Evolutionary conservation across 2,888 invertebrate genomes (phyloP), one percentile per base, ranked within the genome.

Genomic region (Zaprionus lineosus): DNA sequence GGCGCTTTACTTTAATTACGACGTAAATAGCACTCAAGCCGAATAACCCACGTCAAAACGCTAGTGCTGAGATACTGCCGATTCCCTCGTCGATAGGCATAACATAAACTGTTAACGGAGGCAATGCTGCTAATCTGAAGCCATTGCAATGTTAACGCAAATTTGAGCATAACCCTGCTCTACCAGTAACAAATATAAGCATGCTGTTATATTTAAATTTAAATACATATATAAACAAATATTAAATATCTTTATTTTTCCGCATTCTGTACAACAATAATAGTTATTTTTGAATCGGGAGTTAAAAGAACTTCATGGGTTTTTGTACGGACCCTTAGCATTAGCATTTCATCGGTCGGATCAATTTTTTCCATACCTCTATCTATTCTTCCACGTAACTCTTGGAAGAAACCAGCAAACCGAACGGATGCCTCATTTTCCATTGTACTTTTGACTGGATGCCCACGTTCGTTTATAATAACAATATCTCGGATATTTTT

Each of bases 361-460:
- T 89, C 85, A 18, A 89, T 78, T 65, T 85, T 75, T 11, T 82
- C 63, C 58, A 89, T 70, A 1, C 86, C 86, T 11, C 85, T 74
- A 8, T 82, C 77, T 1, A 87, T 65, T 69, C 87, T 88, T n/a
- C 88, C 81, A 0, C 83, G 72, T 3, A 90, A 56, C 11, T 78
- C 81, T 36, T 87, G 88, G 69, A 86, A 88, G 1, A 83, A 69
- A 0, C 90, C 89, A 8, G 86, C 77, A 64, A 87, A 86, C 33
- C 87, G 74, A 0, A 90, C 69, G 2, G 89, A 79, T 1, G 33
- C 41, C 1, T 60, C 34, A 0, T 57, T 46, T 2, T 73, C 65
- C 89, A 89, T 87, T 1, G 89, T 87, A 7, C 87, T 85, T 29
- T 84, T 87, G 0, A 90, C 71, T 1, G 89, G 89, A 83, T 88